Evolutionary conservation across 2,888 invertebrate species (phyloP), one percentile per base, ranked within the genome.

Genomic region (Lissonota sp.): DNA sequence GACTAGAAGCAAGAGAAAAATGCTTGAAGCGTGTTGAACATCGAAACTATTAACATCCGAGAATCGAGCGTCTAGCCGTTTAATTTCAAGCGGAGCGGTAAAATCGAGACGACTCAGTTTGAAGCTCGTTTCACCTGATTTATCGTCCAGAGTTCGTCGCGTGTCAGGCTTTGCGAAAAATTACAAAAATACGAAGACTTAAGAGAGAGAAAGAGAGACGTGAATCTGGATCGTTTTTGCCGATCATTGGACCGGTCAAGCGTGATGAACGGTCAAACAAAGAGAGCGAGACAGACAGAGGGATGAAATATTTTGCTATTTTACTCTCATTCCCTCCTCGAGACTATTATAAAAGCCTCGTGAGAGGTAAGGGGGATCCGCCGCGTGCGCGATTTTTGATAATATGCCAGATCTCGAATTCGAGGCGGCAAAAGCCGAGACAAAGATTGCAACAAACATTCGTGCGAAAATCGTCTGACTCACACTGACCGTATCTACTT

Each of bases 341-440:
- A 62, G 49, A 58, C 69, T 58, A 26, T 66, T 44, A 58, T 58
- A 58, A 62, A 49, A 37, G 44, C 66, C 58, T 57, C 64, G 46
- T 60, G 67, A 53, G 16, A 14, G 57, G 69, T 62, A 37, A 26
- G 26, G 26, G 26, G 1, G 26, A 26, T 26, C 26, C 26, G 26
- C 46, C 69, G 79, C 72, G 39, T 79, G 77, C 80, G 83, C 63
- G 64, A 81, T 74, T 64, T 75, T 84, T 86, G 86, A 86, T 58
- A 57, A 7, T 63, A 60, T 82, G 86, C 86, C 86, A 86, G 80
- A 79, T 79, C 67, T 57, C 14, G 7, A 55, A 71, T 75, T 76
- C 57, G 71, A 66, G 71, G 16, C 60, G 70, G 75, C 73, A 74
- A 57, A 73, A 49, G 39, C 10, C 49, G n/a, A 10, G 49, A 49